These are phyloP conservation scores for Elephas maximus DNA, from an alignment of 2,113 vertebrate species.

Conservation along the genomic window DNA sequence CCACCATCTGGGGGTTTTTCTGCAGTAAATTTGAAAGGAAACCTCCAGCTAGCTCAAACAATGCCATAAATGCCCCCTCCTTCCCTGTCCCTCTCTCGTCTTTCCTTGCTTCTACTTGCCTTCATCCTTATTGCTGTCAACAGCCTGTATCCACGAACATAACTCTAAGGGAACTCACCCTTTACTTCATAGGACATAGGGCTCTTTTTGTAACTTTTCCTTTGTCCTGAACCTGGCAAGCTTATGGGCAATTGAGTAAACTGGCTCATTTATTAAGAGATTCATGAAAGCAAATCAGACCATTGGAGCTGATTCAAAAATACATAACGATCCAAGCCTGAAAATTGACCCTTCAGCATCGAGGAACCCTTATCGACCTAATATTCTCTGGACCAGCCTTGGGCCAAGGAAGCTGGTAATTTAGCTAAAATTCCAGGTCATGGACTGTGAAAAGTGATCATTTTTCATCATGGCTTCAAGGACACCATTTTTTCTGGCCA, in stretches of 20 bases:
- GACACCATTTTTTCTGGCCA: conserved; percentile 10
- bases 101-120: neutral
- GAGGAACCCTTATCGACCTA: conserved; percentile 2
- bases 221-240: neutral
- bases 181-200: neutral
- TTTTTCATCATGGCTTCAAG: conserved; percentile 68
- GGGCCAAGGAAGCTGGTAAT: conserved; percentile 69
- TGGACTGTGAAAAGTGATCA: conserved; percentile 60
- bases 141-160: neutral
- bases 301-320: conserved; percentile 38
- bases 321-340: neutral
- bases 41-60: neutral
- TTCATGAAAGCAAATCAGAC: conserved; percentile 21
- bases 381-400: conserved; percentile 31
- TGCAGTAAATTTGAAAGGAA: neutral
- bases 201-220: neutral
- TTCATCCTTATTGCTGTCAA: neutral
- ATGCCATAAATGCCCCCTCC: neutral
- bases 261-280: conserved; percentile 13
- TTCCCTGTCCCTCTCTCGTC: neutral
- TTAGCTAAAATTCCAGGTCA: conserved; percentile 75
- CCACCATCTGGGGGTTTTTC: conserved; percentile 22
- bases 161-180: neutral
- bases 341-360: conserved; percentile 8
- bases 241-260: neutral